Evolutionary conservation across 1,140 invertebrate species (phyloP), one percentile per base, ranked within the genome.

Genomic region (Halesus radiatus): DNA sequence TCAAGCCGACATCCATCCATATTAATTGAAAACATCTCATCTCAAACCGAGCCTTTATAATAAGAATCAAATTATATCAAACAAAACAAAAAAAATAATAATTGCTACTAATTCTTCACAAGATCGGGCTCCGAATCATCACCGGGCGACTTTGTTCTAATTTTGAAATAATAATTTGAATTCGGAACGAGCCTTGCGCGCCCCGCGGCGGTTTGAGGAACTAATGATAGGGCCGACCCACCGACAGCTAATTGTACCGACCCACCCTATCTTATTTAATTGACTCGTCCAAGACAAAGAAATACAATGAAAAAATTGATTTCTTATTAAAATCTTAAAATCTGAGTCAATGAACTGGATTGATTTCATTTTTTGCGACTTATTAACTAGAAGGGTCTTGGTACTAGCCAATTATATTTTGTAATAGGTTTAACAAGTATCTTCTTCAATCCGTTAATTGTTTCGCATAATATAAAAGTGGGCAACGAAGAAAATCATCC

Each of bases 91-190:
- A 76, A 70, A 29, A 56, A 54, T 50, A 56, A 75, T 75, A 75
- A 75, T 75, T 75, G 72, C 53, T 75, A 18, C 72, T 75, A 75
- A 75, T 73, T 75, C 26, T 58, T 75, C 29, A 56, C 53, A 75
- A 56, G 72, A 56, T 75, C 72, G 29, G 16, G 29, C 72, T 50
- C 32, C 76, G 64, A 56, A 78, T 58, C 72, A 70, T 78, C 72
- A 75, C 32, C 37, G 76, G 37, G 50, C 62, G 62, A 68, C 76
- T 78, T 70, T 78, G 62, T 68, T 78, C 62, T 78, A 68, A 78
- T 78, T 78, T 70, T 62, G 60, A 68, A 78, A 78, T 80, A 70
- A 80, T 76, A 82, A 80, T 82, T 82, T 80, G 70, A 82, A 80
- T 80, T 72, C 60, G 72, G 81, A 76, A 79, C 81, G 77, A 82